phyloP scores from a whole-genome alignment of 2,797 vertebrate species.

The Dendrocincla fuliginosa region DNA sequence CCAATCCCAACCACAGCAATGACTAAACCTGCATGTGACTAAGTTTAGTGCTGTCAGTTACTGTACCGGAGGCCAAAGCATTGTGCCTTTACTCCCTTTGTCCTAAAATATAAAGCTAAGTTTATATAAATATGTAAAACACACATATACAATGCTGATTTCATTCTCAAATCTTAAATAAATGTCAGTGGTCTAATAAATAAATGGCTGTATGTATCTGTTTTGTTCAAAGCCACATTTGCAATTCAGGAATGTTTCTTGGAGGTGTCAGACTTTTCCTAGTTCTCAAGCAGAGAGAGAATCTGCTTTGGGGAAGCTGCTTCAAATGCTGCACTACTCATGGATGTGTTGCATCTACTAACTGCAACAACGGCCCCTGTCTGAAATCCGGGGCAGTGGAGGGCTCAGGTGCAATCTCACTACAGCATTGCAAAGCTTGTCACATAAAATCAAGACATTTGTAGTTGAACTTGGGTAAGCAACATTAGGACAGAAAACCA shows the following conservation, averaged over 20 bases:
- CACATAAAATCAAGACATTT: background rate
- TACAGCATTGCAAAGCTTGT: background rate
- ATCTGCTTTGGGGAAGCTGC: background rate
- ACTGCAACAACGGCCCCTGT: background rate
- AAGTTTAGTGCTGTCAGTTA: background rate
- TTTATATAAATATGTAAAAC: background rate
- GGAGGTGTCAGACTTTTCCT: background rate
- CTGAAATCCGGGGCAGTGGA: background rate
- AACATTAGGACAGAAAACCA: background rate
- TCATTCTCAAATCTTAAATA: background rate
- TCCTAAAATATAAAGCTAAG: background rate
- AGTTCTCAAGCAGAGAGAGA: background rate
- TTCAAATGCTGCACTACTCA: background rate
- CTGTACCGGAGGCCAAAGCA: background rate
- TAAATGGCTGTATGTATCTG: background rate
- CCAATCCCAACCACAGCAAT: rapidly evolving
- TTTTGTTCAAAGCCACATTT: background rate
- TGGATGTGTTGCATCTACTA: background rate
- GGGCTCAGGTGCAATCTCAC: background rate
- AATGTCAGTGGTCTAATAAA: background rate
- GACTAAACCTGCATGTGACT: background rate
- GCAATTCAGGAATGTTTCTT: background rate
- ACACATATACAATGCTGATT: background rate
- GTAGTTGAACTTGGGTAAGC: background rate
- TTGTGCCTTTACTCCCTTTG: background rate